phyloP scores from a whole-genome alignment of 2,797 vertebrate genomes.

The Phyllotis vaccarum region DNA sequence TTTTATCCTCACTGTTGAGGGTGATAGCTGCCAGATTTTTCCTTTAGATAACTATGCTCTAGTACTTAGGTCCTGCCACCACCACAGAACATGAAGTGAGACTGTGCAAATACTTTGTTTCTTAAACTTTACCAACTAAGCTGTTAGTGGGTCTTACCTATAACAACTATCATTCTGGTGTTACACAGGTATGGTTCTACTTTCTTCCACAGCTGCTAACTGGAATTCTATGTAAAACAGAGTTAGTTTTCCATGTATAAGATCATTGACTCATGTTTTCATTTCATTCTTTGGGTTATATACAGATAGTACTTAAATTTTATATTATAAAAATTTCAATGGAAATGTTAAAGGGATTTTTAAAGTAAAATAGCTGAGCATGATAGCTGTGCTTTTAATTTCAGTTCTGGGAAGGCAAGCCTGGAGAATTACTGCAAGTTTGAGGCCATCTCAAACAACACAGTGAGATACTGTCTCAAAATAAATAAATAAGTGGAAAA shows the following conservation, averaged over 20 bases:
- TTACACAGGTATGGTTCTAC: conserved; percentile 2
- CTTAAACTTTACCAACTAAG: not conserved
- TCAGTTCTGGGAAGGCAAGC: not conserved
- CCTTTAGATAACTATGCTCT: not conserved
- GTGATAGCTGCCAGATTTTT: not conserved
- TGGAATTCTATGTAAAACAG: not conserved
- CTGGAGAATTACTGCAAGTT: not conserved
- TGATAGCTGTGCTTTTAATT: not conserved
- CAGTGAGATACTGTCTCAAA: not conserved
- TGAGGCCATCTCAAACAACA: no score
- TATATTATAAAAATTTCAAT: not conserved
- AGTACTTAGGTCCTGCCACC: not conserved
- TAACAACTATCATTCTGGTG: not conserved
- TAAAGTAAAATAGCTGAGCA: not conserved
- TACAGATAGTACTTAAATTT: not conserved
- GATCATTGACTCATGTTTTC: not conserved
- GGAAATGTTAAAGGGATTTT: not conserved
- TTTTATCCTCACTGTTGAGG: not conserved
- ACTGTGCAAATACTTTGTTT: not conserved
- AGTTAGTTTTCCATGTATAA: not conserved
- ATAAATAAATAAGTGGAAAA: not conserved
- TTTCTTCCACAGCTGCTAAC: not conserved
- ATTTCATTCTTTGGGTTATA: conserved; percentile 34
- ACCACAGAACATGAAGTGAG: not conserved
- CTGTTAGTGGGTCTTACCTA: not conserved